A percentile compares a stretch with the other conserved stretches of the same genome.
Evolutionary conservation across 2,888 invertebrate genomes (phyloP).

Genomic region (Elmis aenea): DNA sequence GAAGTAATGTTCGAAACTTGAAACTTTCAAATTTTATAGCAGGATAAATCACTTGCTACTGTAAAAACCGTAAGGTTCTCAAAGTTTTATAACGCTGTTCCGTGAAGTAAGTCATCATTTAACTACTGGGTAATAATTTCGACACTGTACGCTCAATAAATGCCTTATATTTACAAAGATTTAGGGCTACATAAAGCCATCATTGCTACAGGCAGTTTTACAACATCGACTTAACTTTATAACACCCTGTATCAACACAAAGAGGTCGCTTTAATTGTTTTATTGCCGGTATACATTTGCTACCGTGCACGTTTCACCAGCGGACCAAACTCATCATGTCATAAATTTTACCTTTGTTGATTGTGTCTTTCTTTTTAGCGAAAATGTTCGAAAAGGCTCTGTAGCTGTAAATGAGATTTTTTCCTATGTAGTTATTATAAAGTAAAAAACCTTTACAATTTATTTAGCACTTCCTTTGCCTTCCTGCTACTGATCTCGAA

Average conservation of each 20-base stretch:
- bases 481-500: too few relatives aligned
- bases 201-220: conserved; percentile 22
- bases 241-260: conserved; percentile 12
- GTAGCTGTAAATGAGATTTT: too few relatives aligned
- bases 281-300: conserved; percentile 21
- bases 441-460: too few relatives aligned
- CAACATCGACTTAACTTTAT: conserved; percentile 20
- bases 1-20: too few relatives aligned
- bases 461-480: too few relatives aligned
- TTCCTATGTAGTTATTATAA: too few relatives aligned
- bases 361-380: too few relatives aligned
- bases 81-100: conserved; percentile 10
- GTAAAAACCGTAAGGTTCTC: too few relatives aligned
- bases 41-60: too few relatives aligned
- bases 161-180: conserved; percentile 27
- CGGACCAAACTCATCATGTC: conserved; percentile 4
- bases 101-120: conserved; percentile 22
- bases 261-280: conserved; percentile 21
- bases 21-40: too few relatives aligned
- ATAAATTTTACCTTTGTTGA: conserved; percentile 9
- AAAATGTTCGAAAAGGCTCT: too few relatives aligned
- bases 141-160: conserved; percentile 24
- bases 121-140: conserved; percentile 28
- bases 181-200: conserved; percentile 26
- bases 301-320: conserved; percentile 16